Evolutionary conservation across 2,113 vertebrate genomes (phyloP), one percentile per base, ranked within the genome.

Genomic region (Xiphophorus hellerii): DNA sequence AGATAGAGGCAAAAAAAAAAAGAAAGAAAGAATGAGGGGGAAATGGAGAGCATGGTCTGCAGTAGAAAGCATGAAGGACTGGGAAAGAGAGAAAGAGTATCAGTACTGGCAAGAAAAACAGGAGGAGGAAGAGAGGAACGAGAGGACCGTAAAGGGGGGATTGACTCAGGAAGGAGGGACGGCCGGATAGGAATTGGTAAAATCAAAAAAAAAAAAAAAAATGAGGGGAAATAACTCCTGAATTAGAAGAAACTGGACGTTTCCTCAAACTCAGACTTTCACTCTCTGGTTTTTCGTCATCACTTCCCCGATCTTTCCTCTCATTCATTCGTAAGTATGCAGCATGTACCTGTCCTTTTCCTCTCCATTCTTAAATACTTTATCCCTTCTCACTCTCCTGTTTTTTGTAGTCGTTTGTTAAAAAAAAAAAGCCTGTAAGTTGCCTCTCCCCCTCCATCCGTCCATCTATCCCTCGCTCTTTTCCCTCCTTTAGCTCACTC

Each of bases 11-110:
- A 87, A 86, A 89, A 71, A 90, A 48, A 20, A 20, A 44, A 82
- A 73, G 84, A 42, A 42, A 42, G 14, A 42, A 86, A 88, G 71
- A 89, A 85, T 82, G 71, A 85, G 73, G 78, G 81, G 76, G 77
- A 88, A 89, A 91, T 82, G 89, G 86, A 93, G 89, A 91, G 87
- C 91, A 37, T 93, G 92, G 85, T 90, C 81, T 89, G 78, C 76
- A 28, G 75, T 74, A 90, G 86, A 90, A 85, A 68, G 74, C 80
- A 51, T 90, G 84, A 90, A 77, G 81, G 71, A 70, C 48, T 67
- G 66, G 67, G 73, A 73, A 64, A 80, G 68, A 27, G 44, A 73
- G 66, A 71, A 85, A 89, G 84, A 88, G 79, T 87, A 88, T 85
- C 87, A 89, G 89, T 81, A 88, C 84, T 83, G 69, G 78, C 78